Evolutionary conservation across 2,113 vertebrate species (phyloP), one percentile per base, ranked within the genome.

Genomic region (Phylloscopus whistleri): DNA sequence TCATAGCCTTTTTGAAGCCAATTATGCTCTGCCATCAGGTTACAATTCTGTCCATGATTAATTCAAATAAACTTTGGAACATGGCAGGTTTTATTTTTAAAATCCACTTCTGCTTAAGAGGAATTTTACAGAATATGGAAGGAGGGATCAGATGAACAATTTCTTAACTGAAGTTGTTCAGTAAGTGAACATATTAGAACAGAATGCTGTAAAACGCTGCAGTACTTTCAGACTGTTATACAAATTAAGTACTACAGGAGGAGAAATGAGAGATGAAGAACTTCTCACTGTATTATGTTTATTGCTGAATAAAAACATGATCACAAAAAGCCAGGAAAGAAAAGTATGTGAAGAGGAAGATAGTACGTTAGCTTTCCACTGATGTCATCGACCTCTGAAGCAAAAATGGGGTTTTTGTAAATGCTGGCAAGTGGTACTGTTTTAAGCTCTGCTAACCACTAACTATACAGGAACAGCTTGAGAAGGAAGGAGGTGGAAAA

Each of bases 61-160:
- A 94, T 80, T 93, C 79, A 93, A 67, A 88, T 66, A 86, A 89
- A 92, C 41, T 69, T 82, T 20, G 27, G 23, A 80, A 59, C 2
- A 4, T 10, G 24, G 43, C 53, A 82, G 35, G 35, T 74, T 87
- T 94, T 91, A 84, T 81, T 95, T 94, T 93, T 87, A 85, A 96
- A 86, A 74, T n/a, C 75, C 41, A 60, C 64, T 77, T 74, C 55
- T 89, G n/a, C 27, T 69, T 24, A 43, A 81, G 70, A 84, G 18
- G 28, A 90, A 49, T 86, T 95, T 83, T 74, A 94, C 15, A 49
- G 64, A 88, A 64, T 55, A 85, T 46, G n/a, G 37, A 66, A 79
- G 43, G 51, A 81, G 22, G n/a, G 52, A 72, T 66, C n/a, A 68
- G 30, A 63, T 43, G 15, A 84, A 35, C 35, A 52, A 89, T 67